Percentiles rank a stretch among this genome's conserved stretches.
Conservation (phyloP, 2,888 invertebrate genomes). For the Dromius quadrimaculatus region DNA sequence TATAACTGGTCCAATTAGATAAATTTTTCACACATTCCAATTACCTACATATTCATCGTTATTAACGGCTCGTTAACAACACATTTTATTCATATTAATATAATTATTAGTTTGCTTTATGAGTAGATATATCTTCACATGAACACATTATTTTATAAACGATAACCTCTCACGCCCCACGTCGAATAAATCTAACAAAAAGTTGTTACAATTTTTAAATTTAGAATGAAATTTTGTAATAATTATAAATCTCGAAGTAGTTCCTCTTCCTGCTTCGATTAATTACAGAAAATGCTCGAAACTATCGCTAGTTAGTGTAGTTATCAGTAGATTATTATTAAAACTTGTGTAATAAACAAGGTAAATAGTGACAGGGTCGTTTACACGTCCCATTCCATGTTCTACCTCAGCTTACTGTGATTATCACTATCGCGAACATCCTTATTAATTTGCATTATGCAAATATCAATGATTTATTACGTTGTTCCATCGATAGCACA, state of each 20-base stretch:
- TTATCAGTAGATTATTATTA: constrained; percentile 31
- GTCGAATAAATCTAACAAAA: too few relatives aligned
- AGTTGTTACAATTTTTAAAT: too few relatives aligned
- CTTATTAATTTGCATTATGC: constrained; percentile 47
- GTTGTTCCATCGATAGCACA: constrained; percentile 28
- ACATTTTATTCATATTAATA: too few relatives aligned
- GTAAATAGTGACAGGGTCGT: constrained; percentile 23
- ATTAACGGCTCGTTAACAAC: too few relatives aligned
- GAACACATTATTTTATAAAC: too few relatives aligned
- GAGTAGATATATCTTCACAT: too few relatives aligned
- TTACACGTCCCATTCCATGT: constrained; percentile 23
- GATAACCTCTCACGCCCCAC: too few relatives aligned
- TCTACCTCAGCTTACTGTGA: constrained; percentile 18
- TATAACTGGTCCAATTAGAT: too few relatives aligned
- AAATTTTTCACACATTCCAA: too few relatives aligned
- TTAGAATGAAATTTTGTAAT: background rate
- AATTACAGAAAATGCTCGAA: constrained; percentile 17
- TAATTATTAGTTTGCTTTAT: too few relatives aligned
- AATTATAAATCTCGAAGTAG: constrained; percentile 16
- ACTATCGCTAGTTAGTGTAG: constrained; percentile 21
- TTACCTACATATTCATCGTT: too few relatives aligned
- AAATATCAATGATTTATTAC: constrained; percentile 41
- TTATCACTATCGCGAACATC: constrained; percentile 41
- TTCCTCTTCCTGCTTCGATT: constrained; percentile 24
- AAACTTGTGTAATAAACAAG: constrained; percentile 29